Evolutionary conservation across 2,797 vertebrate genomes (phyloP).

Genomic region (Dendrocincla tyrannina): DNA sequence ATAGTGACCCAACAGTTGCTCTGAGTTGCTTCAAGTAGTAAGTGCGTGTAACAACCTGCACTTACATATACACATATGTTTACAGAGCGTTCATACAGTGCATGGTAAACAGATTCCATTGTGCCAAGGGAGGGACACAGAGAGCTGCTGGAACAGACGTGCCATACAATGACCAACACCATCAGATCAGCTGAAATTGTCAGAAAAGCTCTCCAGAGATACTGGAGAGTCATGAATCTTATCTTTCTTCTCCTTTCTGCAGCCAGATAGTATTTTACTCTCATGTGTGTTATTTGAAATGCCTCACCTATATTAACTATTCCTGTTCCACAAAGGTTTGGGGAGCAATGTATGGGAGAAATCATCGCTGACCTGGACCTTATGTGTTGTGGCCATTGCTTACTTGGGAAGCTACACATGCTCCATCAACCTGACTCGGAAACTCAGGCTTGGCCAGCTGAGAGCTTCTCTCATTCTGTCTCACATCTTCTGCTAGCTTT

Average conservation of each 20-base stretch:
- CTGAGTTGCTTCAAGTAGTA: constrained; percentile 30
- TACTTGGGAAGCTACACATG: not conserved
- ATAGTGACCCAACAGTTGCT: constrained; percentile 58
- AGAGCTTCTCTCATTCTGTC: not conserved
- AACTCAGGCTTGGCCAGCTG: not conserved
- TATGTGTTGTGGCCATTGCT: not conserved
- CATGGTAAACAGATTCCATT: constrained; percentile 9
- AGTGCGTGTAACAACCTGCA: constrained; percentile 49
- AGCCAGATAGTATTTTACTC: not conserved
- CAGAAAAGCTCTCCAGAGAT: not conserved
- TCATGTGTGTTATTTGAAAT: not conserved
- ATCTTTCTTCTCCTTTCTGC: not conserved
- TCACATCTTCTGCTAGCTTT: not conserved
- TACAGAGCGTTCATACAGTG: not conserved
- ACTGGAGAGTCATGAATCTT: not conserved
- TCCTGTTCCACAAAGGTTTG: not conserved
- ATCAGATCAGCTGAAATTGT: not conserved
- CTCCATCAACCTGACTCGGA: not conserved
- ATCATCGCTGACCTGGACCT: not conserved
- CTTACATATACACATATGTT: not conserved
- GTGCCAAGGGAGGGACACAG: not conserved
- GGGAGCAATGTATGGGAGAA: not conserved
- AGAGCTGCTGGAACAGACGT: not conserved
- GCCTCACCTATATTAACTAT: not conserved
- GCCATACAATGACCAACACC: accelerated